These are phyloP conservation scores for Ormyrus pomaceus DNA, from an alignment of 2,888 invertebrate genomes.

Conservation along the genomic window DNA sequence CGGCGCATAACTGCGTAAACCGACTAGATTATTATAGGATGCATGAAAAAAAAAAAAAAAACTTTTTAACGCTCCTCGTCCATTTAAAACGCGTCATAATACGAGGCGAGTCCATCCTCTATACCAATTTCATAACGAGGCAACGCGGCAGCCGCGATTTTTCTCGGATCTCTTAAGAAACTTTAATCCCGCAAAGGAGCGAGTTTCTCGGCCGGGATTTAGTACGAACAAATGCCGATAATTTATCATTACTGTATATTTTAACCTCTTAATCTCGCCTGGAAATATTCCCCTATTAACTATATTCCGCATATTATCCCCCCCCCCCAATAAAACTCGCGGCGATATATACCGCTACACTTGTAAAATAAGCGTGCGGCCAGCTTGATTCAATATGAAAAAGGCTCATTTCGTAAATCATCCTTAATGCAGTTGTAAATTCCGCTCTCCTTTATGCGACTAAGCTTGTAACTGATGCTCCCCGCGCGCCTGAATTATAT, in stretches of 20 bases:
- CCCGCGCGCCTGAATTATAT: background rate
- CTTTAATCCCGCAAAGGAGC: conserved; percentile 5
- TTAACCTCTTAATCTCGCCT: conserved; percentile 23
- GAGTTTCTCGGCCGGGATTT: background rate
- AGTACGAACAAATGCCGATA: conserved; percentile 5
- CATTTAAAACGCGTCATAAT: background rate
- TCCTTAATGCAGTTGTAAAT: conserved; percentile 9
- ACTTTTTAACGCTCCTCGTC: background rate
- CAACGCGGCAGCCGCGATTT: background rate
- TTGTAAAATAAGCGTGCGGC: background rate
- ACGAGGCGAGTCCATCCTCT: background rate
- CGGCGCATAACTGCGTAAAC: too few species aligned
- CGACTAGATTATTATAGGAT: too few species aligned
- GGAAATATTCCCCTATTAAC: too few species aligned
- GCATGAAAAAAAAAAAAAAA: conserved; percentile 17
- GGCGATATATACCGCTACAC: conserved; percentile 10
- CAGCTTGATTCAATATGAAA: background rate
- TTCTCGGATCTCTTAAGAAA: conserved; percentile 13
- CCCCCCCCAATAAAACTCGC: conserved; percentile 1
- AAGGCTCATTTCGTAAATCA: conserved; percentile 5
- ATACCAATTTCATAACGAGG: conserved; percentile 13
- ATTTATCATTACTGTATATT: conserved; percentile 17
- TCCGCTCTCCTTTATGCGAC: background rate
- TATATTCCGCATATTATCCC: too few species aligned
- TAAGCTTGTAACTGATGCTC: background rate